phyloP scores from a whole-genome alignment of 2,888 invertebrate genomes.

The Patella caerulea region DNA sequence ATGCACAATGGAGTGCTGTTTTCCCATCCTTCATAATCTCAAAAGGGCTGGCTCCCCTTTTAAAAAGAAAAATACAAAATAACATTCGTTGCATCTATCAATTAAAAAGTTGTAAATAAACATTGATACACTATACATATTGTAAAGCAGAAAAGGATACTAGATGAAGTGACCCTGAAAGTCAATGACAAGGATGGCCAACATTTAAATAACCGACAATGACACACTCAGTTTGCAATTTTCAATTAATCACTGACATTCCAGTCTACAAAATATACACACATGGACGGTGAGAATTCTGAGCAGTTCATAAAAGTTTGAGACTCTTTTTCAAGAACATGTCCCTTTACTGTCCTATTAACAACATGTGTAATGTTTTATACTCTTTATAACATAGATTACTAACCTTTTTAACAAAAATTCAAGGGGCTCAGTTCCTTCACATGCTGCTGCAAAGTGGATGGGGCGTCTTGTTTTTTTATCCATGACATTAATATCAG shows the following conservation, averaged over 20 bases:
- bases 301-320: no score
- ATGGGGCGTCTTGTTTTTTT: constrained; percentile 71
- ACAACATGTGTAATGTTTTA: no score
- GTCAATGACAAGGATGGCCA: background rate
- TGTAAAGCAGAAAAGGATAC: no score
- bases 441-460: constrained; percentile 75
- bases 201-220: background rate
- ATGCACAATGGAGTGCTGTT: constrained; percentile 72
- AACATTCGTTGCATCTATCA: background rate
- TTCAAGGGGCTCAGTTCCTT: constrained; percentile 73
- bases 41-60: constrained; percentile 66
- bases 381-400: no score
- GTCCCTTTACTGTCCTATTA: no score
- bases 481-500: constrained; percentile 73
- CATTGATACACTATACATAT: no score
- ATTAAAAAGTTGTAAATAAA: background rate
- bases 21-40: constrained; percentile 70
- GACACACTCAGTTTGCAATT: no score
- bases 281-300: no score
- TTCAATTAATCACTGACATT: no score
- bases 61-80: constrained; percentile 15
- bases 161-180: background rate
- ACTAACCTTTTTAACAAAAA: constrained; percentile 67
- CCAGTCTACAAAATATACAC: no score
- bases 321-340: no score